Evolutionary conservation across 2,888 invertebrate genomes (phyloP).

Genomic region (Cerceris ruficornis): DNA sequence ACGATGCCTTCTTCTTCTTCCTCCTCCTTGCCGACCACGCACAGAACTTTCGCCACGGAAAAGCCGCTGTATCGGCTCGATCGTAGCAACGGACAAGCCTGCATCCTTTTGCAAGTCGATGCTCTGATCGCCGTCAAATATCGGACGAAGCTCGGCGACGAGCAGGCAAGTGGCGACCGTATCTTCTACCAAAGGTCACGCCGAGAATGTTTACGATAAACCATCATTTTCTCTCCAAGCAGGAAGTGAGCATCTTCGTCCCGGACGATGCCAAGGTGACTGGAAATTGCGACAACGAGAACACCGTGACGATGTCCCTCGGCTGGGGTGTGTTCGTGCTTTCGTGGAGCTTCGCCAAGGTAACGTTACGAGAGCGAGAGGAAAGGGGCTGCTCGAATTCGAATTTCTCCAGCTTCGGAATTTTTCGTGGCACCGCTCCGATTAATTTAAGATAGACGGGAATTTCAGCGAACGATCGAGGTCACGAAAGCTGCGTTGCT

Average conservation of each 20-base stretch:
- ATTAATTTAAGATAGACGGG: not conserved
- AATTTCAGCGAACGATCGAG: conserved; percentile 7
- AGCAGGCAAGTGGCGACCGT: conserved; percentile 76
- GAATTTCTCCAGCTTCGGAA: not conserved
- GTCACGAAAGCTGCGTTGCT: conserved; percentile 34
- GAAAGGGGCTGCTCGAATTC: not conserved
- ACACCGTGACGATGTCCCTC: conserved; percentile 87
- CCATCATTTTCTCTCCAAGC: not conserved
- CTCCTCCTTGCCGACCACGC: conserved; percentile 72
- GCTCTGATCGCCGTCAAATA: conserved; percentile 88
- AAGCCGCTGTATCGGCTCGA: conserved; percentile 86
- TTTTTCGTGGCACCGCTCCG: not conserved
- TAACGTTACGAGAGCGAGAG: conserved; percentile 73
- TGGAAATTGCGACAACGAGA: conserved; percentile 90
- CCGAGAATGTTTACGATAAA: not conserved
- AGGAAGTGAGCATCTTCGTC: conserved; percentile 89
- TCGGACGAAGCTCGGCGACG: conserved; percentile 86
- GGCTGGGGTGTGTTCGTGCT: conserved; percentile 90
- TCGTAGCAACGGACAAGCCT: conserved; percentile 88
- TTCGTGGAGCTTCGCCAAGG: conserved; percentile 91
- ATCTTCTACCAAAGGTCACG: not conserved
- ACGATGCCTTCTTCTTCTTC: conserved; percentile 75
- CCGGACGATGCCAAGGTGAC: conserved; percentile 88
- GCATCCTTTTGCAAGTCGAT: conserved; percentile 90
- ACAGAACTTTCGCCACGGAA: conserved; percentile 53